Evolutionary conservation across 2,888 invertebrate species (phyloP).

Genomic region (Minunthozetes semirufus): DNA sequence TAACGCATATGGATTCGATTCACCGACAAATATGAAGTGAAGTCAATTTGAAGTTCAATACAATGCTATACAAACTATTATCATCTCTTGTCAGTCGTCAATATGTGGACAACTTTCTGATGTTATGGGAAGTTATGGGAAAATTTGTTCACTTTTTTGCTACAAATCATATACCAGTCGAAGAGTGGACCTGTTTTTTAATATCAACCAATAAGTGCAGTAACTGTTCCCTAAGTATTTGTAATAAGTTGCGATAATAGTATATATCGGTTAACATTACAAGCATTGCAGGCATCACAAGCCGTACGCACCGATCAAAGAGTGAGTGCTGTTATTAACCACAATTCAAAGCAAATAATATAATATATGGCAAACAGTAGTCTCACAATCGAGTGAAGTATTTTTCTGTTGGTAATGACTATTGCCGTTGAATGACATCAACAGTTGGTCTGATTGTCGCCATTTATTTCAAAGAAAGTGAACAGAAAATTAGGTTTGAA

Average conservation of each 20-base stretch:
- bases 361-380: conserved; percentile 12
- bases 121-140: conserved; percentile 21
- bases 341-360: conserved; percentile 15
- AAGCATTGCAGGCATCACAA: not conserved
- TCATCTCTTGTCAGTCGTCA: conserved; percentile 22
- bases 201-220: conserved; percentile 9
- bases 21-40: conserved; percentile 27
- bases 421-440: conserved; percentile 22
- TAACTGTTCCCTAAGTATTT: conserved; percentile 21
- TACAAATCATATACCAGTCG: not conserved
- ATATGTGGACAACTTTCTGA: conserved; percentile 2
- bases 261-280: not conserved
- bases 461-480: conserved; percentile 19
- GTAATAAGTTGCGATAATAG: conserved; percentile 23
- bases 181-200: conserved; percentile 28
- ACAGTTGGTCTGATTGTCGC: conserved; percentile 30
- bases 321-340: conserved; percentile 14
- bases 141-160: conserved; percentile 18
- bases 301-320: not conserved
- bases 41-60: conserved; percentile 23
- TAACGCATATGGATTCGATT: conserved; percentile 1
- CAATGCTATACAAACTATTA: conserved; percentile 22
- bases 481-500: conserved; percentile 14
- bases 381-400: conserved; percentile 9
- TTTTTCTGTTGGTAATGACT: conserved; percentile 18